phyloP scores from a whole-genome alignment of 2,797 vertebrate genomes.

The Columba guinea region DNA sequence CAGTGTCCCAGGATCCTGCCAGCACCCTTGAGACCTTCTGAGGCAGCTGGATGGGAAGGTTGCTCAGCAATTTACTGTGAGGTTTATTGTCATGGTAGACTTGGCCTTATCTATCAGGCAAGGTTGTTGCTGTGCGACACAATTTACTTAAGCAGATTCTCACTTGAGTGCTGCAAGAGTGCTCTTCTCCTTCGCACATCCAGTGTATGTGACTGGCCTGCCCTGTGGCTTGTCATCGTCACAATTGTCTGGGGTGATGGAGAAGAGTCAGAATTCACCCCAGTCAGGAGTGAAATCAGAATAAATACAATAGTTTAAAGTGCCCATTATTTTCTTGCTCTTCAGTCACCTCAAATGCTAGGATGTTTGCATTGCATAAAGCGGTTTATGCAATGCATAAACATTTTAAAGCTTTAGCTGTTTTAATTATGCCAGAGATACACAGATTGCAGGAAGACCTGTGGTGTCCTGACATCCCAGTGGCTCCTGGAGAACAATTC shows the following conservation, averaged over 20 bases:
- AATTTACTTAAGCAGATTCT: background rate
- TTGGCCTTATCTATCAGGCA: background rate
- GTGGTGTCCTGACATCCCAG: background rate
- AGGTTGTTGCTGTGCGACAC: background rate
- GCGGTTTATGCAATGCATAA: background rate
- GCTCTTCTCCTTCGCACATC: background rate
- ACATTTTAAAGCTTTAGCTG: background rate
- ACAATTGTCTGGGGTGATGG: background rate
- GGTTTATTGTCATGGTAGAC: background rate
- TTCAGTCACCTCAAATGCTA: background rate
- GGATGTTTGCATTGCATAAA: background rate
- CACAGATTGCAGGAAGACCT: background rate
- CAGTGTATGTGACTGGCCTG: fast-evolving
- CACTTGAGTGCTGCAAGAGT: background rate
- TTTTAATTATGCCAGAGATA: background rate
- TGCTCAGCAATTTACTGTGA: background rate
- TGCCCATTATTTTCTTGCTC: background rate
- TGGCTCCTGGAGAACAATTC: background rate
- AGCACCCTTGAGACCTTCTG: background rate
- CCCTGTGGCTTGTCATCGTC: background rate
- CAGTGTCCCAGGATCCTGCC: background rate
- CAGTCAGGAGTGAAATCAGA: background rate
- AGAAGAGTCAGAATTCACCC: background rate
- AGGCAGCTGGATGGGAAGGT: background rate
- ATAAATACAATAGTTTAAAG: background rate